Percentiles rank a stretch among this genome's conserved stretches.
Evolutionary conservation across 2,113 vertebrate genomes (phyloP).

Genomic region (Pedionomus torquatus): DNA sequence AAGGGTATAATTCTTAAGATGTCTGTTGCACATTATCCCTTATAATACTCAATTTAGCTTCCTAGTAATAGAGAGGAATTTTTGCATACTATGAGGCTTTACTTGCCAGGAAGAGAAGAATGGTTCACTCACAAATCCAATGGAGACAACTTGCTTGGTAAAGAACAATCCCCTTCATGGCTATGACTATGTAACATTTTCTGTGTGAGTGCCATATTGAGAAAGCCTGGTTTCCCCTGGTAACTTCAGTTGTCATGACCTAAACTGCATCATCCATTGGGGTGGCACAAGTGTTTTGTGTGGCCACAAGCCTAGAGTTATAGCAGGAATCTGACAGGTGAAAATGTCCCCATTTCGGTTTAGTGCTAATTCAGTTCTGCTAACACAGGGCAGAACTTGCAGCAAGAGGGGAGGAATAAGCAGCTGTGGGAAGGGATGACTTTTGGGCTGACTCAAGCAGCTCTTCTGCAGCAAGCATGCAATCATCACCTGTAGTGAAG

Average conservation of each 20-base stretch:
- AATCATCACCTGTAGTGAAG: neutral
- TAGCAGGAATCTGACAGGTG: neutral
- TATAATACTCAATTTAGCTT: neutral
- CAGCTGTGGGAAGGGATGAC: neutral
- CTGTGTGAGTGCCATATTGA: neutral
- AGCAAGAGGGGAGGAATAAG: accelerated
- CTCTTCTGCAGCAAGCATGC: neutral
- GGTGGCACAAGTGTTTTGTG: neutral
- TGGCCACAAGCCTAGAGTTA: neutral
- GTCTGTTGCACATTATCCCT: neutral
- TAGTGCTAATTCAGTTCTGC: neutral
- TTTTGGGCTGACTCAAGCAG: neutral
- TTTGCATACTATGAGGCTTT: neutral
- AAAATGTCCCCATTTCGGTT: neutral
- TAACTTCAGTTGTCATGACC: neutral
- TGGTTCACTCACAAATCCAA: neutral
- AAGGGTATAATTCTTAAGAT: neutral
- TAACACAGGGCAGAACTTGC: neutral
- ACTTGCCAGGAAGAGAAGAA: neutral
- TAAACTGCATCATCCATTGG: neutral
- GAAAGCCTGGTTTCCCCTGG: neutral
- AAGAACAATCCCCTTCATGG: neutral
- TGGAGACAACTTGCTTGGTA: neutral
- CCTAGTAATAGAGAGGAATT: neutral
- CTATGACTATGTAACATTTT: neutral